These are phyloP conservation scores for Aphis gossypii DNA, from an alignment of 1,140 invertebrate species.

Conservation along the genomic window DNA sequence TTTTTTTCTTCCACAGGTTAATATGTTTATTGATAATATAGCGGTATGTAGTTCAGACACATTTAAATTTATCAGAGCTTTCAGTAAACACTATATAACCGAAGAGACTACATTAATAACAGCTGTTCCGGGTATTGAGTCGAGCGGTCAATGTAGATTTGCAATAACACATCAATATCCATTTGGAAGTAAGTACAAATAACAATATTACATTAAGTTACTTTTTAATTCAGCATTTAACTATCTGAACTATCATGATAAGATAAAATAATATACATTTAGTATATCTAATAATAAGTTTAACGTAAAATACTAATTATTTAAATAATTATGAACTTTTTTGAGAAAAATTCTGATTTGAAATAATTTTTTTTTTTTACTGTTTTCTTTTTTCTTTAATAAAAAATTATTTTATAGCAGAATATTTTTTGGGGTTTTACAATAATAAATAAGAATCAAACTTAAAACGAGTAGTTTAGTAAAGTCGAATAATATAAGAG, in stretches of 20 bases:
- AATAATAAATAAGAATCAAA: too few relatives aligned
- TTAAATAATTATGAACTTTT: too few relatives aligned
- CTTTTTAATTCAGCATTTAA: background rate
- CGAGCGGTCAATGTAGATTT: background rate
- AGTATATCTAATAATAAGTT: background rate
- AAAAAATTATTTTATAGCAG: too few relatives aligned
- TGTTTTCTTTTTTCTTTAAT: too few relatives aligned
- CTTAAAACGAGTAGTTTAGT: too few relatives aligned
- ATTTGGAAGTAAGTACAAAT: background rate
- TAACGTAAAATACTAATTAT: too few relatives aligned
- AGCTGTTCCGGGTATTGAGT: background rate
- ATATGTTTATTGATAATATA: constrained; percentile 25
- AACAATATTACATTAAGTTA: background rate
- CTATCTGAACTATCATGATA: background rate
- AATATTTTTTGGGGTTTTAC: too few relatives aligned
- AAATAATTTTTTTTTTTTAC: too few relatives aligned
- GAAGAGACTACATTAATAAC: constrained; percentile 29
- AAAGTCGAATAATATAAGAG: too few relatives aligned
- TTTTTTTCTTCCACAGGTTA: background rate
- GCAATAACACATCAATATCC: constrained; percentile 31
- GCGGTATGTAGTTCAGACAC: background rate
- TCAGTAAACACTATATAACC: constrained; percentile 32
- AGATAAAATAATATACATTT: background rate
- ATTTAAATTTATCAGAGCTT: constrained; percentile 19
- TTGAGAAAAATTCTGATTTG: too few relatives aligned